Evolutionary conservation across 2,888 invertebrate species (phyloP), one percentile per base, ranked within the genome.

Genomic region (Brenthis daphne): DNA sequence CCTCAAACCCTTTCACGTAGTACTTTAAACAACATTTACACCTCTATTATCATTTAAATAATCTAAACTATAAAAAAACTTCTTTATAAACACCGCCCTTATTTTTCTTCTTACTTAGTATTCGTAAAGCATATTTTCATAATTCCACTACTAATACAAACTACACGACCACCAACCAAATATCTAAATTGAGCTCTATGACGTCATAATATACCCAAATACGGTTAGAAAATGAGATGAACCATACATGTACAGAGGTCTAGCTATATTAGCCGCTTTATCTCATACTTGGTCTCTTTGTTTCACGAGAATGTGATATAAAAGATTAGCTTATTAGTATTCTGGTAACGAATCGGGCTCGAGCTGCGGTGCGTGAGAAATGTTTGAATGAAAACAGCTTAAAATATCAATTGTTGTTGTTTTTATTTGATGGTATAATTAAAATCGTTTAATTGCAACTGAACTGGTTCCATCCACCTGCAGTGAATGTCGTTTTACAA

Each of bases 311-410:
- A 88, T 86, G 87, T 86, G 89, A 90, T 91, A 88, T 90, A 90
- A 91, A 90, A 92, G 91, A 90, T 92, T 89, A 91, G 88, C 88
- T 89, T 89, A 90, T 92, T 92, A 92, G 90, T 92, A 92, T 92
- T 90, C 92, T 79, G 80, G 80, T 76, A 77, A 83, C 84, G 83
- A 63, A 76, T 85, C 81, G 80, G 80, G 81, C 80, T 79, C 79
- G 80, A 80, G 82, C 67, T 68, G 70, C 67, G 72, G 76, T 77
- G 78, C 80, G 80, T 86, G 88, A 84, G 83, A 85, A 83, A 84
- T 80, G 81, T 80, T 43, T 43, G 76, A 78, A 81, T 64, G 70
- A 69, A 64, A 64, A 66, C 73, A 68, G 57, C 67, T 73, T 58
- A 73, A 70, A 73, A 69, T 65, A 70, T 72, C 70, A 70, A 70